Evolutionary conservation across 2,113 vertebrate species (phyloP), one percentile per base, ranked within the genome.

Genomic region (Etheostoma cragini): DNA sequence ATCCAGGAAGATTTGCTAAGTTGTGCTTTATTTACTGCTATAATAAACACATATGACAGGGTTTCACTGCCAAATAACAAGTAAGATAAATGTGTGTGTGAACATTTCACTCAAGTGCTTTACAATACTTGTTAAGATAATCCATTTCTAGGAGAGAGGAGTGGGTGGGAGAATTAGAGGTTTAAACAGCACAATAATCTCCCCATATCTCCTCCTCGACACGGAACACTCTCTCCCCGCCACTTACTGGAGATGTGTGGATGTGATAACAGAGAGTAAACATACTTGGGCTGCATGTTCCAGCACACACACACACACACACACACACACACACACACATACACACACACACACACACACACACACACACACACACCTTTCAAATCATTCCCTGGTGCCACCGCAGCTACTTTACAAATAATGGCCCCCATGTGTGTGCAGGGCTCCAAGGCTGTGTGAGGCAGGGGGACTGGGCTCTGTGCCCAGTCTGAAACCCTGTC

Each of bases 371-470:
- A 56, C 63, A 19, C 84, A 83, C 87, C 70, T 91, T 89, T 93
- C 81, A 94, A 93, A 93, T 88, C 81, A 90, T 94, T 92, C 93
- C 90, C 92, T 88, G 82, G 89, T 91, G 92, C 89, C 93, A 92
- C 90, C 82, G 64, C 92, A 94, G 93, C 93, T 94, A 94, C 92
- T 94, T 94, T 93, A 93, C 91, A 92, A 94, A 92, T 94, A 94
- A 94, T 94, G 86, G 87, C 90, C 92, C 93, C 91, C 92, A 94
- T 93, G 92, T 94, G 92, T 92, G 90, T 87, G 90, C 58, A 80
- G 91, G 90, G 88, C 90, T 93, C 92, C 88, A 88, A 91, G 86
- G 86, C 92, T 90, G 92, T 86, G 90, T 89, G 92, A 89, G 90
- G 90, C 87, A 86, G 87, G 82, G 85, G 87, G 84, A 88, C 92